Evolutionary conservation across 2,113 vertebrate genomes (phyloP).

Genomic region (Prunella fulvescens): DNA sequence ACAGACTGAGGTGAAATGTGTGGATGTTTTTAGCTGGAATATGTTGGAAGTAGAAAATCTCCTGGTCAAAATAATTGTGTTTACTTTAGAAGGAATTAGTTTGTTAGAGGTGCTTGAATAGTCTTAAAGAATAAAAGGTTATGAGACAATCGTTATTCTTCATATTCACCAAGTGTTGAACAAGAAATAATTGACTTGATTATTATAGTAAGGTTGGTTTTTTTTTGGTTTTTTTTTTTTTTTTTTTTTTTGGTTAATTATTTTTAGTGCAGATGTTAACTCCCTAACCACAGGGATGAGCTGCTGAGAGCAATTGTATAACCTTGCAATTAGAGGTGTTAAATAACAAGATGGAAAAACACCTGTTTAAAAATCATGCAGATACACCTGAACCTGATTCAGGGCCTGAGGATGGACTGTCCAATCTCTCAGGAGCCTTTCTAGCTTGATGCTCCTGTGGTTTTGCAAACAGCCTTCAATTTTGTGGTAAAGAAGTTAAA

Average conservation of each 20-base stretch:
- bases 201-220: background rate
- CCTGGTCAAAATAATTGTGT: background rate
- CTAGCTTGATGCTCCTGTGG: background rate
- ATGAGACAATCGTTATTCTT: background rate
- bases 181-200: background rate
- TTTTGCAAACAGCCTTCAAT: background rate
- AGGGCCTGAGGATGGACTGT: background rate
- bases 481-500: background rate
- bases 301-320: background rate
- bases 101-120: background rate
- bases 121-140: background rate
- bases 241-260: background rate
- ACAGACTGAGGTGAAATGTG: background rate
- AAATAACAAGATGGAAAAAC: background rate
- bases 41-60: background rate
- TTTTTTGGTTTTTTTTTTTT: background rate
- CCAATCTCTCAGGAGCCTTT: background rate
- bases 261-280: background rate
- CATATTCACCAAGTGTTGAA: background rate
- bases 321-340: constrained; percentile 14
- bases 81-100: background rate
- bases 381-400: background rate
- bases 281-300: background rate
- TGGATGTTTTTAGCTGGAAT: background rate
- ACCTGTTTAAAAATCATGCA: background rate